Conservation (phyloP, 2,888 invertebrate genomes). For the Pyrochroa serraticornis region DNA sequence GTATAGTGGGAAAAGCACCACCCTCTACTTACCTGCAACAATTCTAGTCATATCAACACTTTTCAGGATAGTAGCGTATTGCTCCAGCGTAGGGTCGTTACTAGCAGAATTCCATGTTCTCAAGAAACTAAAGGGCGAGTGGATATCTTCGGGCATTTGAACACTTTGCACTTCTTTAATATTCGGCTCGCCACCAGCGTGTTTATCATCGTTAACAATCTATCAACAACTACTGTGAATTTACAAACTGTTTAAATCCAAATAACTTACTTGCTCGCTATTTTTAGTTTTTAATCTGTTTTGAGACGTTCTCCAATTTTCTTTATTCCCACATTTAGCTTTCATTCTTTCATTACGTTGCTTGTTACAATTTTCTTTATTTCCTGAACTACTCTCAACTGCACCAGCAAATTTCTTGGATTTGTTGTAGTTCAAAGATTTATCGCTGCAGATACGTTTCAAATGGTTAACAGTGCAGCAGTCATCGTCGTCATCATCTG, state of each 20-base stretch:
- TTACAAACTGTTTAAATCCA: too few relatives aligned
- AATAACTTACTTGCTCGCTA: too few relatives aligned
- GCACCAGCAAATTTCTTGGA: neutral
- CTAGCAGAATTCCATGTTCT: slow-evolving; percentile 52
- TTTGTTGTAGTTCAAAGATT: neutral
- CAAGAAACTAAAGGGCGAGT: slow-evolving; percentile 54
- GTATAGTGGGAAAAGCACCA: too few relatives aligned
- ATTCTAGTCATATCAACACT: slow-evolving; percentile 41
- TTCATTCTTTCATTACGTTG: too few relatives aligned
- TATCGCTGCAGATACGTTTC: slow-evolving; percentile 10
- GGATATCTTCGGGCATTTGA: slow-evolving; percentile 31
- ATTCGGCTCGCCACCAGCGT: slow-evolving; percentile 33
- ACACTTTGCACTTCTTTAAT: slow-evolving; percentile 5
- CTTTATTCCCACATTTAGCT: neutral
- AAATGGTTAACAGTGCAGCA: slow-evolving; percentile 34
- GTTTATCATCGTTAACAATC: slow-evolving; percentile 19
- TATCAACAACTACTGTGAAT: neutral
- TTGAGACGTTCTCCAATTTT: neutral
- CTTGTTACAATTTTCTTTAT: neutral
- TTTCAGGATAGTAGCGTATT: slow-evolving; percentile 51
- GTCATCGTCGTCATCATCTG: slow-evolving; percentile 37
- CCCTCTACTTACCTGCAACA: slow-evolving; percentile 36
- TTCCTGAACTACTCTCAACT: neutral
- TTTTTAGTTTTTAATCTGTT: neutral
- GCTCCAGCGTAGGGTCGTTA: slow-evolving; percentile 44